Base-by-base conservation (phyloP, 2,113 vertebrate genomes). In the Callionymus lyra region DNA sequence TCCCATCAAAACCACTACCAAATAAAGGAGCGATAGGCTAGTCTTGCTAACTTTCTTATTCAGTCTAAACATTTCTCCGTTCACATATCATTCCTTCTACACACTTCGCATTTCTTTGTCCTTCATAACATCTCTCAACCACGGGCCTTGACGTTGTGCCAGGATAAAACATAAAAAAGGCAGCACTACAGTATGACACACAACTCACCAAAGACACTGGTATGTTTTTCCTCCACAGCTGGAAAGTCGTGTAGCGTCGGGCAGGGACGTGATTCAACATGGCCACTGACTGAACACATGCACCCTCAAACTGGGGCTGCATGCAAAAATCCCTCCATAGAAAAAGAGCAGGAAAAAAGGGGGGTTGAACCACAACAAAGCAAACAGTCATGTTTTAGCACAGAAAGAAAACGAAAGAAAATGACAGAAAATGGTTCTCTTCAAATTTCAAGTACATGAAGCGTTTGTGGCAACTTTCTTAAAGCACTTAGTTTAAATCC, bases 331-430 rank as follows among this genome's bases (percentile, higher is more conserved):
- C 64, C 77, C 70, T 45, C 48, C 6, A 50, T 57, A 72, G 57
- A 69, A 59, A 43, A 33, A 44, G 57, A 15, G 40, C 21, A 27
- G 34, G 37, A 43, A n/a, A 19, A 34, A 9, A 13, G 35, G 6
- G 13, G 41, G 11, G 6, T 10, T 12, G 36, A 38, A 52, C 46
- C 31, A 54, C 48, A 68, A 40, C 55, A 53, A 61, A 12, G 18
- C n/a, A 38, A 8, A 27, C 4, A 27, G 8, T 27, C 21, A 27
- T 27, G 19, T 38, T 49, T 65, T 47, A 64, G 63, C 69, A 86
- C 57, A 83, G 73, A 74, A 79, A 82, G n/a, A 74, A 74, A 91
- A 89, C 86, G 89, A 87, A 88, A 89, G 88, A 92, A 89, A 89
- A 89, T 80, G 65, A 70, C 4, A 33, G 51, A 46, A 43, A 53